A percentile compares a stretch with the other conserved stretches of the same genome.
These are phyloP conservation scores for Tetragonisca angustula DNA, from an alignment of 2,888 invertebrate species.

Conservation along the genomic window DNA sequence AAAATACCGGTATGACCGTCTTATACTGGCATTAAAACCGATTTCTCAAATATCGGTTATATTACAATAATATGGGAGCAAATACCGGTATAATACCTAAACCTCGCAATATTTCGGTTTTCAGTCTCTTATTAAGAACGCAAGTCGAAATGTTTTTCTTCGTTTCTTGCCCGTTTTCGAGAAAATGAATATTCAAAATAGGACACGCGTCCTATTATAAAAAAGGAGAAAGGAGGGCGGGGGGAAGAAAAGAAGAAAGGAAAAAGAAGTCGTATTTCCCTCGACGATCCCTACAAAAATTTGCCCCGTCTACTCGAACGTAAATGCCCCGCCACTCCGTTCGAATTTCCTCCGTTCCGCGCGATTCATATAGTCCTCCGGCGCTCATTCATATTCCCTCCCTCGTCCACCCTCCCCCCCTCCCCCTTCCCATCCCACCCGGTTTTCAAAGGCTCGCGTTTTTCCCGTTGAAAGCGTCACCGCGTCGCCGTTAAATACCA, in stretches of 20 bases:
- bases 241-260: not conserved
- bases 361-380: not conserved
- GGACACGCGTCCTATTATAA: not conserved
- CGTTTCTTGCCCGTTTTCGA: not conserved
- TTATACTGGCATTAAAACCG: too few species aligned
- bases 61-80: too few species aligned
- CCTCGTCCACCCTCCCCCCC: not conserved
- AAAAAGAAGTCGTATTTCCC: not conserved
- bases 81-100: too few species aligned
- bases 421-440: too few species aligned
- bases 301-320: slow-evolving; percentile 4
- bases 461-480: slow-evolving; percentile 22
- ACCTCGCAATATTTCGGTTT: too few species aligned
- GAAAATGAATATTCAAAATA: not conserved
- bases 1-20: too few species aligned
- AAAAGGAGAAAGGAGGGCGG: too few species aligned
- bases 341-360: slow-evolving; percentile 9
- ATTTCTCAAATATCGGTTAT: too few species aligned
- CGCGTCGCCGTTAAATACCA: slow-evolving; percentile 28
- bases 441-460: slow-evolving; percentile 6
- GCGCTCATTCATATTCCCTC: slow-evolving; percentile 14
- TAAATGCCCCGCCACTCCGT: slow-evolving; percentile 10
- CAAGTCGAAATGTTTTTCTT: too few species aligned
- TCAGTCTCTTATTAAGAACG: too few species aligned
- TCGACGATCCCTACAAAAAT: not conserved